These are phyloP conservation scores for Lepilemur ruficaudatus DNA, from an alignment of 2,797 vertebrate species.

Conservation along the genomic window DNA sequence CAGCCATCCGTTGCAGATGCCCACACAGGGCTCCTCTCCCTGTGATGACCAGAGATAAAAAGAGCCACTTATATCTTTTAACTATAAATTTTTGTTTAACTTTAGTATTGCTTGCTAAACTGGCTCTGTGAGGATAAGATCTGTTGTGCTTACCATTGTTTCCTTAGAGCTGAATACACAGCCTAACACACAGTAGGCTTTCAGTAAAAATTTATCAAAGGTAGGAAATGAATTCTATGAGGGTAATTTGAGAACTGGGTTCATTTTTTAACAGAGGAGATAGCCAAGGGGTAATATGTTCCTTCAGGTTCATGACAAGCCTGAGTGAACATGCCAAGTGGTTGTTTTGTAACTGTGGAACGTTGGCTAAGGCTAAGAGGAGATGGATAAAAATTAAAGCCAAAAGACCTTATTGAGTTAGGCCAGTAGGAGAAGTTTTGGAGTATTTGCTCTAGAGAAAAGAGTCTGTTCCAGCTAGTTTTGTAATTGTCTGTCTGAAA, in stretches of 20 bases:
- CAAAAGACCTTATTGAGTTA: not conserved
- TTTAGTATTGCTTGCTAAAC: not conserved
- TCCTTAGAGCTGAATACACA: not conserved
- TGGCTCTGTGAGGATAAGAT: not conserved
- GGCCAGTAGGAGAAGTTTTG: not conserved
- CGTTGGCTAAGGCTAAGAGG: not conserved
- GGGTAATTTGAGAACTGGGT: not conserved
- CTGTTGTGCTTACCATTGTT: not conserved
- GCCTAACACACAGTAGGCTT: not conserved
- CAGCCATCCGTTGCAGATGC: slow-evolving; percentile 89
- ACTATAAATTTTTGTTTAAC: not conserved
- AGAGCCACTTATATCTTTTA: not conserved
- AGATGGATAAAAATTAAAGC: not conserved
- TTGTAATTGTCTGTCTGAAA: not conserved
- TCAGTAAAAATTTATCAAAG: not conserved
- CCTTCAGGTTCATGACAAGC: slow-evolving; percentile 31
- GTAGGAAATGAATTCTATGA: not conserved
- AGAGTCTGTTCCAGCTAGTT: not conserved
- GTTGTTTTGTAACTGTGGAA: not conserved
- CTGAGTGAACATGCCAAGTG: not conserved
- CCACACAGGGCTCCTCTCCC: slow-evolving; percentile 79
- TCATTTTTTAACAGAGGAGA: not conserved
- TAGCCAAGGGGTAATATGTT: not conserved
- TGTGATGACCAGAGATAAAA: not conserved
- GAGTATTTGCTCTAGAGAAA: not conserved